Conservation (phyloP, 2,797 vertebrate genomes). For the Sebastes taczanowskii region DNA sequence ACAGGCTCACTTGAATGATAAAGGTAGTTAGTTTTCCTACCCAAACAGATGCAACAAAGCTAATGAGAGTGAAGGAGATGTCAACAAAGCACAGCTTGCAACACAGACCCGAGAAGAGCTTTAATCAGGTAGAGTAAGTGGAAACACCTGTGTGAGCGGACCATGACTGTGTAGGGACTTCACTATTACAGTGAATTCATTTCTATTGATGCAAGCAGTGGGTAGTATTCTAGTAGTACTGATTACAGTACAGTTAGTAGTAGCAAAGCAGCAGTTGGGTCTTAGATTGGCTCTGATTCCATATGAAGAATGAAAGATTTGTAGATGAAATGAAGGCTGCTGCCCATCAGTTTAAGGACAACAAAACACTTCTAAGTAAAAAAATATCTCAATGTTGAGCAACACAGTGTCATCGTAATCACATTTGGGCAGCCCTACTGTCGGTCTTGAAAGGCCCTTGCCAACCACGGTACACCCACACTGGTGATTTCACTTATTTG, state of each 20-base stretch:
- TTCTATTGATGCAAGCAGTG: neutral
- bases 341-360: neutral
- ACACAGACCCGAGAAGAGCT: neutral
- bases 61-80: neutral
- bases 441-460: neutral
- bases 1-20: neutral
- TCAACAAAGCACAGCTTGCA: neutral
- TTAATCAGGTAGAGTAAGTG: neutral
- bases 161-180: neutral
- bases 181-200: neutral
- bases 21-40: neutral
- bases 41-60: neutral
- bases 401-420: neutral
- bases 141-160: conserved; percentile 17
- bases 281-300: neutral
- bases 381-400: neutral
- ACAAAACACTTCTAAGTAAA: neutral
- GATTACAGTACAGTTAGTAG: neutral
- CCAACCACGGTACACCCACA: neutral
- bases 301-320: neutral
- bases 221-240: neutral
- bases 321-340: neutral
- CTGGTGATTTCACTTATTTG: neutral
- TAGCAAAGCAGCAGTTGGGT: neutral
- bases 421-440: no score